Conservation (phyloP, 2,113 vertebrate genomes). For the Sylvia atricapilla region DNA sequence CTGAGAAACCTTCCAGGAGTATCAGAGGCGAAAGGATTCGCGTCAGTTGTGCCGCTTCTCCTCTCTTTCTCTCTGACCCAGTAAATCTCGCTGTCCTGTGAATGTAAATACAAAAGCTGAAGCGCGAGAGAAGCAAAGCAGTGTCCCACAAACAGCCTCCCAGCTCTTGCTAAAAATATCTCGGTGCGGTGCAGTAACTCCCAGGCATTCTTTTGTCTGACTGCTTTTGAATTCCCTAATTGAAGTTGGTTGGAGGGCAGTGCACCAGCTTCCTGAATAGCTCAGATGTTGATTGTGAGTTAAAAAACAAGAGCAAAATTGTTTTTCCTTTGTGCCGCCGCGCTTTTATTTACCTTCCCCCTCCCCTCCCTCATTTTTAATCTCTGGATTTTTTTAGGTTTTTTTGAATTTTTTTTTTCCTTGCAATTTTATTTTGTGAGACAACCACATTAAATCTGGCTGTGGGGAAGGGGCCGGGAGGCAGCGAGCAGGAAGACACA, state of each 20-base stretch:
- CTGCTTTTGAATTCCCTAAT: conserved; percentile 52
- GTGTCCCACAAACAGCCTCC: conserved; percentile 33
- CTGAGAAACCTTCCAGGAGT: neutral
- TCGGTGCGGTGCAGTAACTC: conserved; percentile 54
- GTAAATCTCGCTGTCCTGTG: neutral
- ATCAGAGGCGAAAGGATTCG: neutral
- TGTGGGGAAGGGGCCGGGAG: neutral
- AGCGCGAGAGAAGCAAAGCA: neutral
- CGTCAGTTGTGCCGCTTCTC: neutral
- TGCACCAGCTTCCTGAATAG: conserved; percentile 26
- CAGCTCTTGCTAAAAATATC: conserved; percentile 58
- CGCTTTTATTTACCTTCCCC: neutral
- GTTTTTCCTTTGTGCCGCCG: conserved; percentile 7
- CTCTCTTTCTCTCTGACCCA: neutral
- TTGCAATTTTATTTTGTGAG: neutral
- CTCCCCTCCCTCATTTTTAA: neutral
- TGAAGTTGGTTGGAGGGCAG: conserved; percentile 49
- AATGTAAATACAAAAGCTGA: conserved; percentile 14
- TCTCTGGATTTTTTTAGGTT: neutral
- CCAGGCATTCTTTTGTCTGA: conserved; percentile 67
- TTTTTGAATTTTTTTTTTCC: neutral
- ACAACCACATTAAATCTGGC: neutral
- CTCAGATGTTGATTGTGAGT: conserved; percentile 42
- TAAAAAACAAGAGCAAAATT: conserved; percentile 44
- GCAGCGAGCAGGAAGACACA: neutral